Evolutionary conservation across 2,113 vertebrate species (phyloP).

Genomic region (Oxyruncus cristatus): DNA sequence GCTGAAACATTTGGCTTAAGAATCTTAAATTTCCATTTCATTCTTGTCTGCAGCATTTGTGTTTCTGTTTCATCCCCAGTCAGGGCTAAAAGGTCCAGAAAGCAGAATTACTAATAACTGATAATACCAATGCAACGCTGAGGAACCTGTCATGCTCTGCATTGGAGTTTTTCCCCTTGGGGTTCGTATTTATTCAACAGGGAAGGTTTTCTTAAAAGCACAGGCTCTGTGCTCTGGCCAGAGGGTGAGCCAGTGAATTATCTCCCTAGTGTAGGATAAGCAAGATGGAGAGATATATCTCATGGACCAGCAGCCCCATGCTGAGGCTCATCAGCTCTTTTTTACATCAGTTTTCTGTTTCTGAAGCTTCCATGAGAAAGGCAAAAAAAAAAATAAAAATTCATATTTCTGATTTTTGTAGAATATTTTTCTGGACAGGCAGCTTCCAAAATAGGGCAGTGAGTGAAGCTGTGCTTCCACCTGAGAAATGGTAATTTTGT

Average conservation of each 20-base stretch:
- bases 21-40: not conserved
- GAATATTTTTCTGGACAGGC: not conserved
- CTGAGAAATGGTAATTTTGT: not conserved
- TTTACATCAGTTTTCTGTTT: not conserved
- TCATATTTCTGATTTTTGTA: not conserved
- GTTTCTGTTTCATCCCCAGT: not conserved
- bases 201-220: not conserved
- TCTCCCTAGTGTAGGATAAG: not conserved
- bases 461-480: not conserved
- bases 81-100: not conserved
- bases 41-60: not conserved
- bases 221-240: rapidly evolving
- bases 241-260: not conserved
- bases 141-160: not conserved
- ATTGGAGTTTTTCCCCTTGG: not conserved
- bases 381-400: not conserved
- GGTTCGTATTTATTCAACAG: not conserved
- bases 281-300: not conserved
- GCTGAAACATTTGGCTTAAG: not conserved
- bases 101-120: not conserved
- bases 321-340: not conserved
- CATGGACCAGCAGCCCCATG: rapidly evolving
- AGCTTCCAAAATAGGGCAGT: not conserved
- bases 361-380: not conserved
- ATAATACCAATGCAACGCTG: not conserved